Evolutionary conservation across 2,113 vertebrate species (phyloP), one percentile per base, ranked within the genome.

Genomic region (Ictalurus furcatus): DNA sequence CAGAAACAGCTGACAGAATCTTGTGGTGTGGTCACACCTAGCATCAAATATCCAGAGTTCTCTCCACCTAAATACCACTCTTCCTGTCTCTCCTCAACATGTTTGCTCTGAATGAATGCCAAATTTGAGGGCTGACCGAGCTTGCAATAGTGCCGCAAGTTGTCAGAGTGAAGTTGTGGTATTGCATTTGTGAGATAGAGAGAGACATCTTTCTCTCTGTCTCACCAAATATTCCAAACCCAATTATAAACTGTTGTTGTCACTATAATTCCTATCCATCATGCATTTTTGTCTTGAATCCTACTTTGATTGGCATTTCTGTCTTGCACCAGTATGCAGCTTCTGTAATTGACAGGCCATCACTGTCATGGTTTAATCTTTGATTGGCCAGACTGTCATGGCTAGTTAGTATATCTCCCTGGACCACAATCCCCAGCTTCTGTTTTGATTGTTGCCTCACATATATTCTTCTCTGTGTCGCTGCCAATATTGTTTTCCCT

Each of bases 401-500:
- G n/a, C 25, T 40, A 74, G 37, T 79, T 79, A 63, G 19, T 44
- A 44, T 14, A 9, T 3, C 52, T 83, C 48, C 21, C 30, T 37
- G 44, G 52, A 69, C 30, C 48, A 71, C 30, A 44, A 44, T 69
- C 44, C 69, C 63, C 37, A 34, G 85, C 73, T 87, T 54, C 52
- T 86, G 78, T 84, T 93, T 87, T 90, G 83, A 91, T 92, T 28
- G 34, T 71, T 90, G 90, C 80, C 76, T 93, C 91, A 94, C 93
- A 93, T 93, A 76, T 71, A 73, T 92, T 83, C 63, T 90, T 85
- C 84, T 69, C 92, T 92, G 92, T 94, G 93, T 91, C 84, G 91
- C 90, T 86, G 78, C 63, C 65, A 84, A 54, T 58, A 87, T 74
- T 94, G 93, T 89, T 94, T 94, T 92, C 87, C 90, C 91, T 91